Conservation (phyloP, 2,888 invertebrate genomes). For the Drosophila subquinaria region DNA sequence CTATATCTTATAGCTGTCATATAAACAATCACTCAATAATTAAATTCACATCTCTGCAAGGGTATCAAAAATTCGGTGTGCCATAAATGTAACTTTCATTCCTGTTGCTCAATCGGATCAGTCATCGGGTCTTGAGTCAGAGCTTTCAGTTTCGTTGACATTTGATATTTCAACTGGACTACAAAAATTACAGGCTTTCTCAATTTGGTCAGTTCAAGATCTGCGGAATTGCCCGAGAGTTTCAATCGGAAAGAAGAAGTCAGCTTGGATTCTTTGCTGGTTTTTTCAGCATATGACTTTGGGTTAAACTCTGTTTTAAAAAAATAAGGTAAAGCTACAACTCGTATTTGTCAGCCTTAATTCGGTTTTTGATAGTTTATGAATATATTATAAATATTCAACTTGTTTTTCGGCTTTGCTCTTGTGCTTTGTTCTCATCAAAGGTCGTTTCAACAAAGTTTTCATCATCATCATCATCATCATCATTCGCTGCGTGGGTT, state of each 20-base stretch:
- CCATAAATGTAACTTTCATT: not conserved
- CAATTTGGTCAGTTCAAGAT: constrained; percentile 62
- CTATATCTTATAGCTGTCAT: not conserved
- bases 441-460: constrained; percentile 67
- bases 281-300: constrained; percentile 24
- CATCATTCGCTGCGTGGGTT: constrained; percentile 37
- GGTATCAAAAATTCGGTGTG: not conserved
- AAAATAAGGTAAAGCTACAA: constrained; percentile 35
- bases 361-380: constrained; percentile 60
- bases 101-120: not conserved
- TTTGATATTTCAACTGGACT: constrained; percentile 67
- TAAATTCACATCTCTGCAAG: not conserved
- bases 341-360: constrained; percentile 64
- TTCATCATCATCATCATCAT: constrained; percentile 14
- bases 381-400: constrained; percentile 69
- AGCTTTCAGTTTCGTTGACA: constrained; percentile 57
- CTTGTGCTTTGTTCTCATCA: constrained; percentile 67
- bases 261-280: not conserved
- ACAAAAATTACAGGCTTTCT: constrained; percentile 68
- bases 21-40: not conserved
- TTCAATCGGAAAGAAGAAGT: constrained; percentile 4
- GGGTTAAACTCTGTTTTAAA: constrained; percentile 37
- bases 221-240: not conserved
- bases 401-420: constrained; percentile 64
- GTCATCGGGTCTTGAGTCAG: constrained; percentile 40